These are phyloP conservation scores for Cyprichromis sp. DNA, from an alignment of 2,113 vertebrate genomes.

Conservation along the genomic window DNA sequence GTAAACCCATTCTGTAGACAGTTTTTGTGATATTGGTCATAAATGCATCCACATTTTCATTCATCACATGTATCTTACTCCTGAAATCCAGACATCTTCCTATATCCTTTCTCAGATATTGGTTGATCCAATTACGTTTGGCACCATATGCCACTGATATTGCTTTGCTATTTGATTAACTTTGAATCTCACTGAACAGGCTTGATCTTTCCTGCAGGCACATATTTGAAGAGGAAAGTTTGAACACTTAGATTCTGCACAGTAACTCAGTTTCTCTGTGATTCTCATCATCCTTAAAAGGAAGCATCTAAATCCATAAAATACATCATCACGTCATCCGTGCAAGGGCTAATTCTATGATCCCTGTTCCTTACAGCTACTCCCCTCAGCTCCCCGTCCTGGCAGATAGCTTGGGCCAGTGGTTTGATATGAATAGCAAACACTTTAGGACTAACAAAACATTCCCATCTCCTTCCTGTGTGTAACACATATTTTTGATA, in stretches of 20 bases:
- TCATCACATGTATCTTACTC: background rate
- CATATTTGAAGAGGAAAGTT: background rate
- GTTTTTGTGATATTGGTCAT: background rate
- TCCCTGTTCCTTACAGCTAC: background rate
- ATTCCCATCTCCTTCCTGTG: background rate
- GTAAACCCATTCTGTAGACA: background rate
- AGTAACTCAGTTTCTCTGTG: background rate
- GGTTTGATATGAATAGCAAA: background rate
- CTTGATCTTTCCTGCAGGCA: background rate
- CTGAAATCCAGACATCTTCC: background rate
- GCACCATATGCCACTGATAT: background rate
- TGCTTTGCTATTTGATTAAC: background rate
- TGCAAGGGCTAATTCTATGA: background rate
- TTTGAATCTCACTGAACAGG: background rate
- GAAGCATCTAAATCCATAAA: background rate
- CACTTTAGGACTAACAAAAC: background rate
- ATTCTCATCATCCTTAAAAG: background rate
- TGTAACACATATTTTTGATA: background rate
- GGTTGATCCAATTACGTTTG: background rate
- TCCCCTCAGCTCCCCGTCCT: background rate
- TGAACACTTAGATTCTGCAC: background rate
- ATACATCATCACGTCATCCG: background rate
- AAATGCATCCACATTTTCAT: background rate
- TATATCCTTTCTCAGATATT: background rate
- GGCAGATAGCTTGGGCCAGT: background rate